phyloP scores from a whole-genome alignment of 2,888 invertebrate species.

The Coleophora flavipennella region DNA sequence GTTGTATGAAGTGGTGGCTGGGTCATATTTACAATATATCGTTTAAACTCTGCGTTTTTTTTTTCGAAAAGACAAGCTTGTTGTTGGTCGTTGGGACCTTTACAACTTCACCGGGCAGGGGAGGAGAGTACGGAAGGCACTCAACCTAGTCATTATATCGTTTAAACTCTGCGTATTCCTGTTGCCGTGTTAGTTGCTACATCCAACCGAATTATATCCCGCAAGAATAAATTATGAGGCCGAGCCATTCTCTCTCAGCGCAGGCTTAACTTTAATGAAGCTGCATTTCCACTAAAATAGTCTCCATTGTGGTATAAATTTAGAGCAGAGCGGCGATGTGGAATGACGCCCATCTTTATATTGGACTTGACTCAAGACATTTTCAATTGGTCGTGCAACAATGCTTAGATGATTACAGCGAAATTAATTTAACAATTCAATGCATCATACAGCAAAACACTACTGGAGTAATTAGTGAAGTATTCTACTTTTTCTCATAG shows the following conservation, averaged over 20 bases:
- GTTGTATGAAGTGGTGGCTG: too few species aligned
- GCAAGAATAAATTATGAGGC: slow-evolving; percentile 62
- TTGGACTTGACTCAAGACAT: slow-evolving; percentile 19
- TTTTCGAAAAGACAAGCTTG: too few species aligned
- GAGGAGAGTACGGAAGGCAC: too few species aligned
- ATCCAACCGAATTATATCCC: slow-evolving; percentile 57
- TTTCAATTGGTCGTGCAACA: slow-evolving; percentile 31
- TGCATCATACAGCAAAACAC: slow-evolving; percentile 23
- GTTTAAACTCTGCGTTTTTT: too few species aligned
- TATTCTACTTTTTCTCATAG: slow-evolving; percentile 17
- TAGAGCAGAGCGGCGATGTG: slow-evolving; percentile 33
- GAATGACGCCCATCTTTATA: slow-evolving; percentile 31
- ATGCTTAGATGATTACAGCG: too few species aligned
- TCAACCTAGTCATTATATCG: too few species aligned
- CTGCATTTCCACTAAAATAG: slow-evolving; percentile 56
- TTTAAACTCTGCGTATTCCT: too few species aligned
- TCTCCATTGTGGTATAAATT: slow-evolving; percentile 55
- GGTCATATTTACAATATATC: too few species aligned
- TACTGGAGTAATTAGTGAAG: slow-evolving; percentile 27
- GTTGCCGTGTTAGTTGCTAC: slow-evolving; percentile 49
- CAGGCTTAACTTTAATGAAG: slow-evolving; percentile 62
- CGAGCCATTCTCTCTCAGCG: slow-evolving; percentile 51
- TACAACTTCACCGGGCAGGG: too few species aligned
- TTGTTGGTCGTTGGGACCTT: too few species aligned
- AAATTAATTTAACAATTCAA: slow-evolving; percentile 35